phyloP scores from a whole-genome alignment of 1,140 invertebrate species.

The Metaphire vulgaris region DNA sequence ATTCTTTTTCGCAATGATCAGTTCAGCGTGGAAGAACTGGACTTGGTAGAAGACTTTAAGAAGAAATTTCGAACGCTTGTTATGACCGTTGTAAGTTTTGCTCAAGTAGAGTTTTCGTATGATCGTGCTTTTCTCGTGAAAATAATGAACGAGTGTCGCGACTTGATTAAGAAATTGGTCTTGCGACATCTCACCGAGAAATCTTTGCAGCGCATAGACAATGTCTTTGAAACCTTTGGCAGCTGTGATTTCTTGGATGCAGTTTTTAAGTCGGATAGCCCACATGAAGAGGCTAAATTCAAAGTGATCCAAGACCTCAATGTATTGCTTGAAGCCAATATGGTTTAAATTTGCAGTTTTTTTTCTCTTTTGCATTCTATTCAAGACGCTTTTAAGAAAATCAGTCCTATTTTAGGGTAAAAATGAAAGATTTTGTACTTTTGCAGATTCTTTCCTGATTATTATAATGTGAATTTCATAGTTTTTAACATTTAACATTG shows the following conservation, averaged over 20 bases:
- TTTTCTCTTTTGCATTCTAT: too few relatives aligned
- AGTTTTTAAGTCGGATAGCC: slow-evolving; percentile 58
- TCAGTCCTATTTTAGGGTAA: too few relatives aligned
- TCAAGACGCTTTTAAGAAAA: too few relatives aligned
- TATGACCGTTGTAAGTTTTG: slow-evolving; percentile 78
- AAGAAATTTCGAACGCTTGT: slow-evolving; percentile 60
- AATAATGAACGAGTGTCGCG: slow-evolving; percentile 62
- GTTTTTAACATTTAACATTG: too few relatives aligned
- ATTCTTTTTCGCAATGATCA: slow-evolving; percentile 75
- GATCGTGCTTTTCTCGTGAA: slow-evolving; percentile 68
- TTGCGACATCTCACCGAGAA: slow-evolving; percentile 78
- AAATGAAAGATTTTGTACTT: too few relatives aligned
- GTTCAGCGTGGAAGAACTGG: slow-evolving; percentile 68
- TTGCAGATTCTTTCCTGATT: too few relatives aligned
- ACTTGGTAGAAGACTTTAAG: slow-evolving; percentile 61
- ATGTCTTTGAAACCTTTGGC: slow-evolving; percentile 72
- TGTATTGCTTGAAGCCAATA: slow-evolving; percentile 67
- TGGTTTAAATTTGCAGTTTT: neutral
- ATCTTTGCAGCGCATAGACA: slow-evolving; percentile 70
- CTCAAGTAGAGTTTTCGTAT: slow-evolving; percentile 80
- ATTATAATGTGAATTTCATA: too few relatives aligned
- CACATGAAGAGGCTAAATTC: slow-evolving; percentile 62
- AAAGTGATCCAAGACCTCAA: slow-evolving; percentile 70
- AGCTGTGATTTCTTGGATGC: slow-evolving; percentile 69
- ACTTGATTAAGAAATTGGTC: slow-evolving; percentile 67